These are phyloP conservation scores for Regulus satrapa DNA, from an alignment of 2,113 vertebrate genomes.

Conservation along the genomic window DNA sequence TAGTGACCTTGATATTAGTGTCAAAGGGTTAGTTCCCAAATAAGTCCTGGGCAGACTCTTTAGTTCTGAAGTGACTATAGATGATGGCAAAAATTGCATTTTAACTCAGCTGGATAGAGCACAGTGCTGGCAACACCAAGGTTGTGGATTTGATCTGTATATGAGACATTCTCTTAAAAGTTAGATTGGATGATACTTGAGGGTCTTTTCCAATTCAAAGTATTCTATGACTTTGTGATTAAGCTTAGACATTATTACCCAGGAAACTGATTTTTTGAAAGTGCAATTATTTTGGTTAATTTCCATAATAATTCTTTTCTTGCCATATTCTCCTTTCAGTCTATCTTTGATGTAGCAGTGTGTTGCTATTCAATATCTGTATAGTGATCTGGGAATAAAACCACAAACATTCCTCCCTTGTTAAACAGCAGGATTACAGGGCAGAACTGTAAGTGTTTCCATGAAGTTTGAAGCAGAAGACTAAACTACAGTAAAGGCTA, in stretches of 20 bases:
- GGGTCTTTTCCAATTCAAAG: neutral
- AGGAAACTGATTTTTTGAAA: neutral
- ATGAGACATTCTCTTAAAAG: no score
- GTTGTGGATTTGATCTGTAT: rapidly evolving
- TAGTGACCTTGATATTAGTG: neutral
- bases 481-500: neutral
- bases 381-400: neutral
- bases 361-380: neutral
- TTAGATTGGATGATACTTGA: neutral
- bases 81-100: neutral
- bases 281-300: neutral
- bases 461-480: neutral
- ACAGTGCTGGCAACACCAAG: rapidly evolving
- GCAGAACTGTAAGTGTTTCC: neutral
- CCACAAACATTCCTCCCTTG: neutral
- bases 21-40: neutral
- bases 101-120: neutral
- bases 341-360: neutral
- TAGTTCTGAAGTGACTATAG: neutral
- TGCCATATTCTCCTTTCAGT: neutral
- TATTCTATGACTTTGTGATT: neutral
- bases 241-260: neutral
- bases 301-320: neutral
- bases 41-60: neutral
- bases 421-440: neutral